Conservation (phyloP, 2,797 vertebrate species). For the Typhlichthys subterraneus region DNA sequence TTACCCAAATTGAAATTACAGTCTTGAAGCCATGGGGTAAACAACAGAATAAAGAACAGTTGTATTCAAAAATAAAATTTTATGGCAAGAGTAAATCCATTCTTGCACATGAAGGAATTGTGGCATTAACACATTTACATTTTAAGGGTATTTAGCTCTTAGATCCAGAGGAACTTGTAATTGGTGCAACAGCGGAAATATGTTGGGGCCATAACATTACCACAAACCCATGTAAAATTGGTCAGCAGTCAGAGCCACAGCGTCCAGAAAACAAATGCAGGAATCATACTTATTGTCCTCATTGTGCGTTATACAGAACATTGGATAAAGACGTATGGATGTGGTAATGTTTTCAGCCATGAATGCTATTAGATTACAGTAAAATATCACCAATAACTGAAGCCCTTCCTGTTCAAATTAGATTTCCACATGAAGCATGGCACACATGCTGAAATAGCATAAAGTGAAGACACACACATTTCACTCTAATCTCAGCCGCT, state of each 20-base stretch:
- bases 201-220: too few species aligned
- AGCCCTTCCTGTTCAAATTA: slow-evolving; percentile 2
- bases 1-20: slow-evolving; percentile 54
- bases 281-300: too few species aligned
- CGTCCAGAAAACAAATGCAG: too few species aligned
- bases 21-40: slow-evolving; percentile 46
- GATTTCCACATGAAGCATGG: not conserved
- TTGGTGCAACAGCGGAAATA: too few species aligned
- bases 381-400: not conserved
- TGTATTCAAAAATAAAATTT: slow-evolving; percentile 20
- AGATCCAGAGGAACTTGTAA: not conserved
- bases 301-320: too few species aligned
- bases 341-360: too few species aligned
- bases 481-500: slow-evolving; percentile 19
- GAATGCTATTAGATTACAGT: slow-evolving; percentile 10
- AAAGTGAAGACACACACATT: slow-evolving; percentile 16
- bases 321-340: too few species aligned
- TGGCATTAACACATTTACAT: slow-evolving; percentile 16
- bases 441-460: slow-evolving; percentile 1
- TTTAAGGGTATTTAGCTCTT: slow-evolving; percentile 9
- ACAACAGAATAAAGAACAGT: slow-evolving; percentile 35
- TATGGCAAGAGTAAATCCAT: slow-evolving; percentile 17
- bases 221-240: too few species aligned
- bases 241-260: too few species aligned
- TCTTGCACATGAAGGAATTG: slow-evolving; percentile 15